Percentiles rank a stretch among this genome's conserved stretches.
These are phyloP conservation scores for Hoplodrina ambigua DNA, from an alignment of 2,888 invertebrate species.

Conservation along the genomic window DNA sequence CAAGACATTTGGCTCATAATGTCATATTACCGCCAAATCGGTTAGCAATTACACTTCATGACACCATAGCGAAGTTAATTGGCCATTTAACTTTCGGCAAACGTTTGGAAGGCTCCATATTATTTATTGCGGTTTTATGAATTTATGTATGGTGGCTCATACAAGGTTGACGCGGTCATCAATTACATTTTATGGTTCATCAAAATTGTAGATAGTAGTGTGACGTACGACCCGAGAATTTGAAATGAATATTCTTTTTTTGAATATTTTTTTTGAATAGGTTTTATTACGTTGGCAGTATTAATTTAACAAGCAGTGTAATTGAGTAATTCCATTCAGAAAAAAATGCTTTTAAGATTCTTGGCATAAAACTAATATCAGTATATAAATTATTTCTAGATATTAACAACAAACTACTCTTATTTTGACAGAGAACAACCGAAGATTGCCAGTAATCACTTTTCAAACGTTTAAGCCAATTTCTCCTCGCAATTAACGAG, in stretches of 20 bases:
- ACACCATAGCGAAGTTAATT: slow-evolving; percentile 60
- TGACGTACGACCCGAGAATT: slow-evolving; percentile 11
- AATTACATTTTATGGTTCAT: slow-evolving; percentile 29
- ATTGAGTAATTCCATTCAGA: neutral
- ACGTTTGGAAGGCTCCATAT: slow-evolving; percentile 45
- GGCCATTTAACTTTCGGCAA: slow-evolving; percentile 59
- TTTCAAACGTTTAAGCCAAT: slow-evolving; percentile 27
- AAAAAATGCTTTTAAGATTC: neutral
- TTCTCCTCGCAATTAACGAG: slow-evolving; percentile 9
- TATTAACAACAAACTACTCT: slow-evolving; percentile 7
- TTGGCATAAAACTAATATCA: slow-evolving; percentile 28
- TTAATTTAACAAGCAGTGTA: neutral
- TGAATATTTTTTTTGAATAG: neutral
- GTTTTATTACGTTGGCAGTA: neutral
- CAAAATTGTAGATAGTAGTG: slow-evolving; percentile 17
- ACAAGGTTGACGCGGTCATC: slow-evolving; percentile 26
- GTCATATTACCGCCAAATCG: slow-evolving; percentile 63
- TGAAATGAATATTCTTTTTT: neutral
- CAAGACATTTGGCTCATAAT: slow-evolving; percentile 49
- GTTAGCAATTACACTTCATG: slow-evolving; percentile 59
- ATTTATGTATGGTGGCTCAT: slow-evolving; percentile 10
- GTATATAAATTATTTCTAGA: slow-evolving; percentile 11
- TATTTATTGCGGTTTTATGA: slow-evolving; percentile 60
- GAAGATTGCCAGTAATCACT: slow-evolving; percentile 16
- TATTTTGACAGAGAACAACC: slow-evolving; percentile 4